Evolutionary conservation across 2,888 invertebrate species (phyloP).

Genomic region (Petrophora chlorosata): DNA sequence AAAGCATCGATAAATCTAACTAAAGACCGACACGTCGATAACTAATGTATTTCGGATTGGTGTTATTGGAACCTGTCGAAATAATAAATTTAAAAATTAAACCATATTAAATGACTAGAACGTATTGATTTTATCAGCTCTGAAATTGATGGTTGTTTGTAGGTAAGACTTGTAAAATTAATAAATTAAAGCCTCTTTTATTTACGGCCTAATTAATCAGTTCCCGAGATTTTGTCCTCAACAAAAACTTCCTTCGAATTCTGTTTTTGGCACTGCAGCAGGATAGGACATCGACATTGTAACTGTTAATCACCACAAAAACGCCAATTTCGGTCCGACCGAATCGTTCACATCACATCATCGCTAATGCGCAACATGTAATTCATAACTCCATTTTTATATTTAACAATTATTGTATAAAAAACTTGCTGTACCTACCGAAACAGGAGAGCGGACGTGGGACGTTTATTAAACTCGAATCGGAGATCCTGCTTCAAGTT

Average conservation of each 20-base stretch:
- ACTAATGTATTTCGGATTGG: no score
- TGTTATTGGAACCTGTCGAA: no score
- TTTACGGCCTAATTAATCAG: no score
- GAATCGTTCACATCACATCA: slow-evolving; percentile 5
- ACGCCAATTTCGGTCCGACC: not conserved
- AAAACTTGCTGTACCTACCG: slow-evolving; percentile 17
- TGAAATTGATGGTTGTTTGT: no score
- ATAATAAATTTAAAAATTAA: no score
- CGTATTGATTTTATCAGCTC: no score
- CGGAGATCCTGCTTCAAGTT: not conserved
- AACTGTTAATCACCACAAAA: slow-evolving; percentile 1
- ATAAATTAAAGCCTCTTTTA: no score
- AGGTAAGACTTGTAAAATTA: no score
- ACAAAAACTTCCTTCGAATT: no score
- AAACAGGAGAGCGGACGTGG: slow-evolving; percentile 27
- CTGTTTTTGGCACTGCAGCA: not conserved
- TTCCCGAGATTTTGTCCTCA: no score
- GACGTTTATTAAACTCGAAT: slow-evolving; percentile 24
- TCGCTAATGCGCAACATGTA: slow-evolving; percentile 18
- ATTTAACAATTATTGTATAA: slow-evolving; percentile 15
- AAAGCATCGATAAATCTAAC: not conserved
- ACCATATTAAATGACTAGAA: no score
- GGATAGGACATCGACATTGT: not conserved
- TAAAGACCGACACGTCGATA: not conserved
- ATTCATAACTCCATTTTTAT: slow-evolving; percentile 28